Evolutionary conservation across 2,888 invertebrate genomes (phyloP), one percentile per base, ranked within the genome.

Genomic region (Protonemura montana): DNA sequence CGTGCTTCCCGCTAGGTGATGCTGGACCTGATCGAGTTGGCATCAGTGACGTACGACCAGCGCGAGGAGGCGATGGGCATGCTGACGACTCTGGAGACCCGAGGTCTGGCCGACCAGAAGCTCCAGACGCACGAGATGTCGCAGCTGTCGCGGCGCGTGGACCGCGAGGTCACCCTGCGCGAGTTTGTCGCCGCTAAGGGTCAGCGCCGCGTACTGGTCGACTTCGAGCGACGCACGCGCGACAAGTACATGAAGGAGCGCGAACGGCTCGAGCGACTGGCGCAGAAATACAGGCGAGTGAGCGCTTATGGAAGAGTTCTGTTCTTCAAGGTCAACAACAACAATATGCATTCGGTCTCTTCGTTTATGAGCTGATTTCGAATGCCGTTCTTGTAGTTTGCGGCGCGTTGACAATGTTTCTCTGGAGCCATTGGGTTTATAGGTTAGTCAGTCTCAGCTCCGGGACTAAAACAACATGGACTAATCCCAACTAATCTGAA

Each of bases 71-170:
- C 91, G 26, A 91, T 91, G 88, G 90, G 90, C 77, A 91, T 91
- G 89, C 91, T 91, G 90, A 85, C 89, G 85, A 89, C 89, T 0
- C 86, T 91, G 88, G 90, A 91, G 88, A 91, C 91, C 87, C 91
- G 91, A 88, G 90, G 91, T 13, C 91, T 91, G 88, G 91, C 91
- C 87, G 91, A 92, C 86, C 88, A 90, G 35, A 90, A 90, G 86
- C 90, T 91, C 80, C 91, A 91, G 88, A 91, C 91, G 85, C 89
- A 91, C 16, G 92, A 92, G 88, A 91, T 92, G 90, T 91, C 91
- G 88, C 91, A 92, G 87, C 89, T 92, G 59, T 89, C 91, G 26
- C 89, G 92, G n/a, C 90, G 91, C 85, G 90, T 92, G 85, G 91
- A 91, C 87, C 91, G 91, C 88, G 91, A 91, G 88, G 89, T 91